Percentiles rank a stretch among this genome's conserved stretches.
phyloP scores from a whole-genome alignment of 2,888 invertebrate species.

The Malacosoma neustria region DNA sequence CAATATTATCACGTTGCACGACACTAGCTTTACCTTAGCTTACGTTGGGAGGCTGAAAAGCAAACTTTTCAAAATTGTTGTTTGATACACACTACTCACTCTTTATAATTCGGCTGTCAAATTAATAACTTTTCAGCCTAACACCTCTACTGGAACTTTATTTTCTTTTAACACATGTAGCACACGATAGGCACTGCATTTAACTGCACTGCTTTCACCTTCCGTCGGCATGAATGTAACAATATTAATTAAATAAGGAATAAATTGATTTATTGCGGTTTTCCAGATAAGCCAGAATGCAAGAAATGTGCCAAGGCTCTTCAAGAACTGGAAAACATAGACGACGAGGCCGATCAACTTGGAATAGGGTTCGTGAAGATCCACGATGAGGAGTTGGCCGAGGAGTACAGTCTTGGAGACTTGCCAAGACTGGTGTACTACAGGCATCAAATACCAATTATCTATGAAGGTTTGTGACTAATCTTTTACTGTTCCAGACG shows the following conservation, averaged over 20 bases:
- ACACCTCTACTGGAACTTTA: constrained; percentile 38
- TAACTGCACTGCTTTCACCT: constrained; percentile 63
- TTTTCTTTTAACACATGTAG: constrained; percentile 42
- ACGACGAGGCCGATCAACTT: constrained; percentile 94
- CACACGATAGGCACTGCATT: constrained; percentile 40
- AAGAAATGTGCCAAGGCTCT: constrained; percentile 93
- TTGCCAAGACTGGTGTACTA: constrained; percentile 94
- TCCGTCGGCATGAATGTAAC: constrained; percentile 53
- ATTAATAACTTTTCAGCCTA: background rate
- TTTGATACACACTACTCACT: constrained; percentile 1
- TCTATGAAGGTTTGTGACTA: constrained; percentile 87
- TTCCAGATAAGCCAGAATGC: constrained; percentile 92
- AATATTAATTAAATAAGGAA: constrained; percentile 1
- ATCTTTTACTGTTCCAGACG: constrained; percentile 37
- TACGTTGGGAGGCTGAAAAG: background rate
- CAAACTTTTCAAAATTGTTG: background rate
- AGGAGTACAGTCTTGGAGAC: constrained; percentile 92
- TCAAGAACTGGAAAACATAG: constrained; percentile 94
- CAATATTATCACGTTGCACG: constrained; percentile 16
- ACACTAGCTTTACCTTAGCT: constrained; percentile 15
- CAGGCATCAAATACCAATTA: constrained; percentile 94
- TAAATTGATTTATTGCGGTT: constrained; percentile 10
- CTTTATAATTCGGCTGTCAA: constrained; percentile 1
- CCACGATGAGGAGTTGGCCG: constrained; percentile 91
- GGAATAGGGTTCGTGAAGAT: constrained; percentile 97